A percentile compares a stretch with the other conserved stretches of the same genome.
These are phyloP conservation scores for Linurgus olivaceus DNA, from an alignment of 2,797 vertebrate genomes.

Conservation along the genomic window DNA sequence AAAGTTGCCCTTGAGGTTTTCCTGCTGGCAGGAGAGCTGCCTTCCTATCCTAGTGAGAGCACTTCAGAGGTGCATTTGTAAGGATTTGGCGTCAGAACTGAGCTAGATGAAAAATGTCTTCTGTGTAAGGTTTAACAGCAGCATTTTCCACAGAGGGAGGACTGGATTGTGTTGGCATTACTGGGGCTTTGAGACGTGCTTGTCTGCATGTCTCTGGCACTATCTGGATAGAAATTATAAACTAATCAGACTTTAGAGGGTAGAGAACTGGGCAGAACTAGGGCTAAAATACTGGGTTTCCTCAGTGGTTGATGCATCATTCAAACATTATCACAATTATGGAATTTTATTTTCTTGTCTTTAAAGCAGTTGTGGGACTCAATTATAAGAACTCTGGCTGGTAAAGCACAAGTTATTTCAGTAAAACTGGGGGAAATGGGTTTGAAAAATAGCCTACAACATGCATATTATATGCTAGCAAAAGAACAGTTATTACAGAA, in stretches of 20 bases:
- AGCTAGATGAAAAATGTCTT: neutral
- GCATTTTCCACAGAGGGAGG: neutral
- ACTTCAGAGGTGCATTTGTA: neutral
- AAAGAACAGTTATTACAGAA: neutral
- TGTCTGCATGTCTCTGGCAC: neutral
- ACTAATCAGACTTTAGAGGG: neutral
- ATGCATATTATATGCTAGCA: neutral
- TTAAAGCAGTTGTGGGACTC: neutral
- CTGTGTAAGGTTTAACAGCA: neutral
- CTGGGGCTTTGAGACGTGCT: rapidly evolving
- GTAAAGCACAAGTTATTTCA: constrained; percentile 7
- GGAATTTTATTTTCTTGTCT: neutral
- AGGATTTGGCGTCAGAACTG: neutral
- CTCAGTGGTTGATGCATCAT: neutral
- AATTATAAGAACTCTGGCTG: neutral
- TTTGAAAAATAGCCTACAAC: constrained; percentile 1
- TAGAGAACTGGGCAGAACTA: neutral
- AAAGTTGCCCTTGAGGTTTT: neutral
- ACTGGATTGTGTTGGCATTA: neutral
- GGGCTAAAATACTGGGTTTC: neutral
- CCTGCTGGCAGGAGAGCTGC: neutral
- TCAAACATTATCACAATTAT: neutral
- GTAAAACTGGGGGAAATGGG: neutral
- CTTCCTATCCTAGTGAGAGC: neutral
- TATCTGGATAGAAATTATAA: neutral